Base-by-base conservation (phyloP, 2,888 invertebrate genomes). In the Automeris io region DNA sequence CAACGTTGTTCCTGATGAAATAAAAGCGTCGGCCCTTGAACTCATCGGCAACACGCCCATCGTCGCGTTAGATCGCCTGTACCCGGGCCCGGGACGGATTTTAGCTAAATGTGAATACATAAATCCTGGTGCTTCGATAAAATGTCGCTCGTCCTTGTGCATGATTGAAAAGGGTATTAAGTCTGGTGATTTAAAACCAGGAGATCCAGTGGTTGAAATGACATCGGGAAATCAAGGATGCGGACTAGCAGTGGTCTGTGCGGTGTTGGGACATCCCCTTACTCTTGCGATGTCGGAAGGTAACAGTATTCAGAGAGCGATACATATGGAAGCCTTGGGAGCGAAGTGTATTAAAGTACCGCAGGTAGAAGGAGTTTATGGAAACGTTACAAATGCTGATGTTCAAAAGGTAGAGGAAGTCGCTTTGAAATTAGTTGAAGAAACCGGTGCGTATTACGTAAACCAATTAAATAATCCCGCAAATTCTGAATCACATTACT, bases 161-260 rank as follows among this genome's bases (percentile, higher is more conserved):
- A 85, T 85, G 85, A 72, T 86, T 39, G 46, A 60, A 22, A 60
- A 61, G 31, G 85, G 85, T 1, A 41, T 54, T 2, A 61, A 61
- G 18, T 59, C 55, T 9, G 83, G 85, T 7, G 61, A 62, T 2
- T 42, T 86, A 31, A 64, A 70, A 37, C 80, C 81, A 2, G 80
- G 79, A 2, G 61, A 43, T 4, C 72, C 72, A 0, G 77, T 86
- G 1, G 49, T 82, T 2, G 85, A 86, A 49, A 70, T 82, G 3
- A 83, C 85, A 1, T 85, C 85, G 1, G 85, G 85, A 1, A 86
- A 86, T 48, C 85, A 85, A 47, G 85, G 85, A 26, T 80, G 80
- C 40, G 85, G 85, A 5, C 69, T 86, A 2, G 85, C 85, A 3
- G 76, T 83, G 0, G 85, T 85, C 5, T 85, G 85, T 38, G 79